These are phyloP conservation scores for Myoxocephalus aenaeus DNA, from an alignment of 2,797 vertebrate species.

Conservation along the genomic window DNA sequence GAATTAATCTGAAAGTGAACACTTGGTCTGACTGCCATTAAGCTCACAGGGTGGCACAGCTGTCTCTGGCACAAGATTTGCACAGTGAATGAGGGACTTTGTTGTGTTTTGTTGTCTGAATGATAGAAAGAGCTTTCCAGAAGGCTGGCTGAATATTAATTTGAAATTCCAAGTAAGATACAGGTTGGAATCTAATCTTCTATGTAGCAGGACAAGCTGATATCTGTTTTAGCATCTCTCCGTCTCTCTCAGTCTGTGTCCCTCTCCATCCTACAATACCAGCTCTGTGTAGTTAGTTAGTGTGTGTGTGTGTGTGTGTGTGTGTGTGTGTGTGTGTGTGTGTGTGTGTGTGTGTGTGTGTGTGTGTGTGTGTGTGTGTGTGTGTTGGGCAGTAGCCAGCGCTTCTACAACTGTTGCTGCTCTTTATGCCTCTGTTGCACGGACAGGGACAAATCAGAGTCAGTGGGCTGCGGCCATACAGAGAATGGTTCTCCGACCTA, in stretches of 20 bases:
- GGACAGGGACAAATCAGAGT: constrained; percentile 37
- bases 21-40: constrained; percentile 41
- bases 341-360: neutral
- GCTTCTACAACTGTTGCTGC: constrained; percentile 51
- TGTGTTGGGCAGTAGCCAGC: constrained; percentile 36
- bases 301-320: constrained; percentile 3
- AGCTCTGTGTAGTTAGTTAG: neutral
- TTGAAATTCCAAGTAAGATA: neutral
- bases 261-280: constrained; percentile 48
- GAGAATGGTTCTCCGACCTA: constrained; percentile 27
- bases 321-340: constrained; percentile 17
- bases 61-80: constrained; percentile 48
- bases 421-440: constrained; percentile 53
- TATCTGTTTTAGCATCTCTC: constrained; percentile 38
- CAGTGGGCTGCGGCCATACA: constrained; percentile 17
- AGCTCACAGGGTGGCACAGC: constrained; percentile 48
- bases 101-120: constrained; percentile 14
- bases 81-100: constrained; percentile 33
- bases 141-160: constrained; percentile 1
- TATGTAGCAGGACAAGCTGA: neutral
- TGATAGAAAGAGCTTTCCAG: neutral
- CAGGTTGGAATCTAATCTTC: constrained; percentile 25
- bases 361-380: constrained; percentile 14
- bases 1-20: constrained; percentile 31
- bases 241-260: constrained; percentile 1